Percentiles rank a stretch among this genome's conserved stretches.
phyloP scores from a whole-genome alignment of 2,888 invertebrate species.

The Lasioglossum morio region DNA sequence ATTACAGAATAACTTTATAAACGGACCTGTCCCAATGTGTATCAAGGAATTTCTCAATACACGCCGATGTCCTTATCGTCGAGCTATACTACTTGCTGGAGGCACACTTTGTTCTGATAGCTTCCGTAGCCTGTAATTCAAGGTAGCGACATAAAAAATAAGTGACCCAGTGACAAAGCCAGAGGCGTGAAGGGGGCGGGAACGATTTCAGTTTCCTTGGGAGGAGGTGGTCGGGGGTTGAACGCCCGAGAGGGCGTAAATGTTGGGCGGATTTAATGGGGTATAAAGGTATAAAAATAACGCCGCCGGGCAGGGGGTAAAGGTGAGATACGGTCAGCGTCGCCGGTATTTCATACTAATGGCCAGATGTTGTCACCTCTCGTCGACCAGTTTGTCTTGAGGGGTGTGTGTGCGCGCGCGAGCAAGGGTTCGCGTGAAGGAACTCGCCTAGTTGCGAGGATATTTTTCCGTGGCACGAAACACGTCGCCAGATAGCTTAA shows the following conservation, averaged over 20 bases:
- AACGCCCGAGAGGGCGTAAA: conserved; percentile 43
- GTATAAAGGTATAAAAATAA: conserved; percentile 78
- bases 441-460: background rate
- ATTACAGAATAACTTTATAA: background rate
- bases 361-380: conserved; percentile 79
- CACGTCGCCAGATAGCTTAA: conserved; percentile 38
- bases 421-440: conserved; percentile 28
- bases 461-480: conserved; percentile 45
- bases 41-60: background rate
- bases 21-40: background rate
- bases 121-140: background rate
- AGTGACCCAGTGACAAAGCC: background rate
- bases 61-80: background rate
- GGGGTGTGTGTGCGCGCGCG: conserved; percentile 27
- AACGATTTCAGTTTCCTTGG: background rate
- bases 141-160: background rate
- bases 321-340: conserved; percentile 76
- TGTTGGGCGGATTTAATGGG: conserved; percentile 75
- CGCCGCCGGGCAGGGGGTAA: conserved; percentile 60
- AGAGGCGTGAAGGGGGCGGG: background rate
- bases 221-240: background rate
- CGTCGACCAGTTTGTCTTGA: conserved; percentile 75
- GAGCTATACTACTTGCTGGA: background rate
- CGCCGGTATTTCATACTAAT: conserved; percentile 77
- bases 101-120: background rate